phyloP scores from a whole-genome alignment of 2,888 invertebrate species.

The Leptothorax acervorum region DNA sequence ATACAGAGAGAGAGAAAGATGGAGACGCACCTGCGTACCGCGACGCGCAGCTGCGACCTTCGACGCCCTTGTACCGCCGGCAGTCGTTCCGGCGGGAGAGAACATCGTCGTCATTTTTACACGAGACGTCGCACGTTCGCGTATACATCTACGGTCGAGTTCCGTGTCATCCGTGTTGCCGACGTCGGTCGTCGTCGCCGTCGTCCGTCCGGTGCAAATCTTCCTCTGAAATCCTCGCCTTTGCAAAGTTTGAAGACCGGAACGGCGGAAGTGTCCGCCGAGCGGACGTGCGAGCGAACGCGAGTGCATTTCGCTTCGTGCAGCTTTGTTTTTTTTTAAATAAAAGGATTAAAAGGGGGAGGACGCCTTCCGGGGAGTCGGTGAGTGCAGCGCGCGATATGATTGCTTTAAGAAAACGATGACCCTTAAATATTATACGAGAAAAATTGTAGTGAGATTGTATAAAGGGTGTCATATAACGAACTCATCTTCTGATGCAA shows the following conservation, averaged over 20 bases:
- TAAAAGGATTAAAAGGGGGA: slow-evolving; percentile 35
- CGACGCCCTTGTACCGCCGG: slow-evolving; percentile 80
- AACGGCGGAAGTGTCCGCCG: slow-evolving; percentile 33
- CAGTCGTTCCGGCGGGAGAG: slow-evolving; percentile 68
- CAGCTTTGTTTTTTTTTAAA: slow-evolving; percentile 2
- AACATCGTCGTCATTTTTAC: slow-evolving; percentile 75
- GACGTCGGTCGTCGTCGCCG: background rate
- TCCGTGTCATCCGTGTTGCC: background rate
- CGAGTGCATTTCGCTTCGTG: slow-evolving; percentile 13
- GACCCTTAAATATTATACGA: background rate
- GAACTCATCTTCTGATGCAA: slow-evolving; percentile 14
- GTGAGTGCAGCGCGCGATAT: slow-evolving; percentile 59
- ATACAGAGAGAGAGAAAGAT: background rate
- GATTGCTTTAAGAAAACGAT: background rate
- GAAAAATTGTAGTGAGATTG: background rate
- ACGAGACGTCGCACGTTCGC: slow-evolving; percentile 64
- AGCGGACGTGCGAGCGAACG: slow-evolving; percentile 15
- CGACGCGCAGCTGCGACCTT: slow-evolving; percentile 83
- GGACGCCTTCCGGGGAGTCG: slow-evolving; percentile 51
- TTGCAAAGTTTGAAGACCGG: background rate
- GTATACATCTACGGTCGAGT: slow-evolving; percentile 46
- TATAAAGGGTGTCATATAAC: background rate
- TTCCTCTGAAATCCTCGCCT: background rate
- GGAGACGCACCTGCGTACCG: slow-evolving; percentile 78
- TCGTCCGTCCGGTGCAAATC: background rate